phyloP scores from a whole-genome alignment of 2,797 vertebrate species.

The Odontamblyopus lacepedii region DNA sequence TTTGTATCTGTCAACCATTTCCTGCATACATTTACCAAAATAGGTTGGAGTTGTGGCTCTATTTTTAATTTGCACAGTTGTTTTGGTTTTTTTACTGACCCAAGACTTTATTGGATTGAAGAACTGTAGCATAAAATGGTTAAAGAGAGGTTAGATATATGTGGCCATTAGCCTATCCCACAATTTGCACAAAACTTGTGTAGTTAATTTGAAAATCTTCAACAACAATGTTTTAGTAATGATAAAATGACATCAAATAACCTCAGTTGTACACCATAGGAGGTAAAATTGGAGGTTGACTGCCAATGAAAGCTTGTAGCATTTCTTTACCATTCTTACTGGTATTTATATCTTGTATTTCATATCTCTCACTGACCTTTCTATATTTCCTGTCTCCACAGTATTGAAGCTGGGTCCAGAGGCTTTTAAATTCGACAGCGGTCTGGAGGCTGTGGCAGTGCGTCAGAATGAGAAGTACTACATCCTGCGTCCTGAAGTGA shows the following conservation, averaged over 20 bases:
- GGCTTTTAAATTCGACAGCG: conserved; percentile 97
- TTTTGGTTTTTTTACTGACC: neutral
- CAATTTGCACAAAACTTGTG: neutral
- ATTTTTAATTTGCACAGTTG: neutral
- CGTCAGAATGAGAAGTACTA: conserved; percentile 98
- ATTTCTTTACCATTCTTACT: neutral
- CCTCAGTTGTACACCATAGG: too few relatives aligned
- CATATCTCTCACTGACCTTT: neutral
- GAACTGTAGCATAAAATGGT: neutral
- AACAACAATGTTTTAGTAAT: neutral
- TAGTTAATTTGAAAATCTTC: too few relatives aligned
- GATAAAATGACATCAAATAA: neutral
- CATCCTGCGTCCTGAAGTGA: conserved; percentile 96
- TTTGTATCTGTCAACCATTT: neutral
- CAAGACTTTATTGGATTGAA: neutral
- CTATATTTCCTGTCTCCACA: conserved; percentile 42
- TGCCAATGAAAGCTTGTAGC: neutral
- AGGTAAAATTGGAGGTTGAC: too few relatives aligned
- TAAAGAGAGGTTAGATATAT: too few relatives aligned
- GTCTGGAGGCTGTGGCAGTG: conserved; percentile 92
- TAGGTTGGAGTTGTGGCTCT: neutral
- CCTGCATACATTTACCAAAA: neutral
- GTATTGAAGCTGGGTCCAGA: conserved; percentile 96
- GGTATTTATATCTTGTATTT: neutral
- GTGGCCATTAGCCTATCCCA: neutral